Conservation (phyloP, 2,797 vertebrate species). For the Pipistrellus kuhlii region DNA sequence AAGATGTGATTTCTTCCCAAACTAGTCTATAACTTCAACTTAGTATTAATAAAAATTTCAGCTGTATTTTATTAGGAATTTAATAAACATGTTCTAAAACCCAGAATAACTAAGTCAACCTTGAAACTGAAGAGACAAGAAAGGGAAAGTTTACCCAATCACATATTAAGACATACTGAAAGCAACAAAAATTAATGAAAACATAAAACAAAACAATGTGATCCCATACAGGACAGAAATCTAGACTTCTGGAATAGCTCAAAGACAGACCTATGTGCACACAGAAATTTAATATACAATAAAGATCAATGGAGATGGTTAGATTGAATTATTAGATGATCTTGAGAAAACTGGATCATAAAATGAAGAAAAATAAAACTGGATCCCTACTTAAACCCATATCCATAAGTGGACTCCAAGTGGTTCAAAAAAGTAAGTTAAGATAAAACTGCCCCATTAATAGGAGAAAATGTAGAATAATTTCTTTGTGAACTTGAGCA, state of each 20-base stretch:
- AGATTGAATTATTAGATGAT: neutral
- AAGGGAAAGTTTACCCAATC: neutral
- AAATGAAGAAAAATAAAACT: slow-evolving; percentile 13
- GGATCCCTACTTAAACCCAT: neutral
- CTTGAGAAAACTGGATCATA: neutral
- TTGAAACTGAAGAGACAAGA: neutral
- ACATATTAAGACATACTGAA: neutral
- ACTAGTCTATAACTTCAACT: slow-evolving; percentile 6
- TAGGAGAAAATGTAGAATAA: neutral
- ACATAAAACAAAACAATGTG: neutral
- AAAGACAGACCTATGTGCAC: neutral
- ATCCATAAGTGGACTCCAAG: neutral
- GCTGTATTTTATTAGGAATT: slow-evolving; percentile 30
- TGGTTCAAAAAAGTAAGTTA: neutral
- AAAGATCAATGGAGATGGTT: neutral
- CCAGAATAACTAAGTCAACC: slow-evolving; percentile 12
- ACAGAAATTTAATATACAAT: neutral
- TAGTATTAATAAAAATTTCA: neutral
- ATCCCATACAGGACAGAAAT: neutral
- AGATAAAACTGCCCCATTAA: slow-evolving; percentile 22
- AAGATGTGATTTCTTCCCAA: neutral
- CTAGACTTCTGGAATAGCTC: neutral
- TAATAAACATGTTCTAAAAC: neutral
- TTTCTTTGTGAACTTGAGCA: neutral
- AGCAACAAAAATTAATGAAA: neutral